phyloP scores from a whole-genome alignment of 2,797 vertebrate species.

The Enteromius thamalakanensis region DNA sequence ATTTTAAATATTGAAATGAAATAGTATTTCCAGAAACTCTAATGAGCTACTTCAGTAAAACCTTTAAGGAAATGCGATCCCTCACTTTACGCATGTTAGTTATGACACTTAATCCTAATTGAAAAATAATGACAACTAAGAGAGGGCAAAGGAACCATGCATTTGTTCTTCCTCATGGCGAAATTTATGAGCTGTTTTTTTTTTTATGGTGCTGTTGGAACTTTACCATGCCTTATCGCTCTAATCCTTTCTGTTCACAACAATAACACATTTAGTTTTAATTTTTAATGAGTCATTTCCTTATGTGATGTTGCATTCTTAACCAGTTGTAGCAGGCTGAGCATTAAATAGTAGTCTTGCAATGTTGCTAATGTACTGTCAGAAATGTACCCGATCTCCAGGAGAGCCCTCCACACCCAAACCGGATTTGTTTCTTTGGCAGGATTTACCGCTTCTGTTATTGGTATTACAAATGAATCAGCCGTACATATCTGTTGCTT shows the following conservation, averaged over 20 bases:
- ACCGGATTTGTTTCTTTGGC: conserved; percentile 70
- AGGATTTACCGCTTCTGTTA: conserved; percentile 69
- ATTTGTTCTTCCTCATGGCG: conserved; percentile 52
- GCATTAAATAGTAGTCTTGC: background rate
- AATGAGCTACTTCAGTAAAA: conserved; percentile 67
- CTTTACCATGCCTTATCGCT: conserved; percentile 30
- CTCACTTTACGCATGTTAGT: conserved; percentile 56
- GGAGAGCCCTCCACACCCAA: conserved; percentile 36
- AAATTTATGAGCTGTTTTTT: conserved; percentile 46
- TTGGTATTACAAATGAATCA: conserved; percentile 77
- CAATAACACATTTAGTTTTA: background rate
- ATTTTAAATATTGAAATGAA: conserved; percentile 1
- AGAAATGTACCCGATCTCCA: conserved; percentile 24
- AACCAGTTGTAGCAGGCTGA: background rate
- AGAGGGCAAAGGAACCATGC: conserved; percentile 55
- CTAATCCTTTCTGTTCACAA: conserved; percentile 14
- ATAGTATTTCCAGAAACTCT: conserved; percentile 62
- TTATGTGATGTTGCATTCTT: background rate
- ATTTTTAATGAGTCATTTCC: background rate
- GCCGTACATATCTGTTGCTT: conserved; percentile 64
- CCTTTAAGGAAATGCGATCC: conserved; percentile 56
- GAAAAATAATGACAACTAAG: conserved; percentile 61
- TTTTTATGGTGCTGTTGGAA: conserved; percentile 39
- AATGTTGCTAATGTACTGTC: background rate
- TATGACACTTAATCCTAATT: conserved; percentile 72